These are phyloP conservation scores for Trichosurus vulpecula DNA, from an alignment of 2,797 vertebrate species.

Conservation along the genomic window DNA sequence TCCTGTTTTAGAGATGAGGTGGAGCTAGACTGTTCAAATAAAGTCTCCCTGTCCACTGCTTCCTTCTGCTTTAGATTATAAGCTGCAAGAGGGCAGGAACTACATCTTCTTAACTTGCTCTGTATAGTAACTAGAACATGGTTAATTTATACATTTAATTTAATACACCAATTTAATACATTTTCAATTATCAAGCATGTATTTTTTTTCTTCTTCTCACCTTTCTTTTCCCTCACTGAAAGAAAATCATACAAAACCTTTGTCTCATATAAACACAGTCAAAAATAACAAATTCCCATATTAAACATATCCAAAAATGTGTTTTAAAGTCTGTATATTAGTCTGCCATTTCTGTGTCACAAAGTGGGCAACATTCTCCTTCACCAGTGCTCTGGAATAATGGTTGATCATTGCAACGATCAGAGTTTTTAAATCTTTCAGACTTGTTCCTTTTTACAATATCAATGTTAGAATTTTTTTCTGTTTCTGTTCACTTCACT, in stretches of 20 bases:
- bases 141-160: not conserved
- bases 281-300: not conserved
- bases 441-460: not conserved
- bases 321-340: not conserved
- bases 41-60: too few relatives aligned
- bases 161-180: not conserved
- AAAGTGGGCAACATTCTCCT: not conserved
- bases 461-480: not conserved
- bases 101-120: not conserved
- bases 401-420: not conserved
- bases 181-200: not conserved
- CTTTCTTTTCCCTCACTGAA: not conserved
- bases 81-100: not conserved
- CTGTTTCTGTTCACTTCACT: not conserved
- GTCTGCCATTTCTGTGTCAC: not conserved
- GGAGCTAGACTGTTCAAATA: too few relatives aligned
- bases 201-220: not conserved
- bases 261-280: not conserved
- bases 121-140: not conserved
- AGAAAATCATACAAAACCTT: not conserved
- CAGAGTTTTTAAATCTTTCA: not conserved
- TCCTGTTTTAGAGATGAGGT: too few relatives aligned
- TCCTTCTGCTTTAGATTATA: not conserved
- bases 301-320: not conserved
- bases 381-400: not conserved